Base-by-base conservation (phyloP, 2,113 vertebrate genomes). In the Thomomys bottae region DNA sequence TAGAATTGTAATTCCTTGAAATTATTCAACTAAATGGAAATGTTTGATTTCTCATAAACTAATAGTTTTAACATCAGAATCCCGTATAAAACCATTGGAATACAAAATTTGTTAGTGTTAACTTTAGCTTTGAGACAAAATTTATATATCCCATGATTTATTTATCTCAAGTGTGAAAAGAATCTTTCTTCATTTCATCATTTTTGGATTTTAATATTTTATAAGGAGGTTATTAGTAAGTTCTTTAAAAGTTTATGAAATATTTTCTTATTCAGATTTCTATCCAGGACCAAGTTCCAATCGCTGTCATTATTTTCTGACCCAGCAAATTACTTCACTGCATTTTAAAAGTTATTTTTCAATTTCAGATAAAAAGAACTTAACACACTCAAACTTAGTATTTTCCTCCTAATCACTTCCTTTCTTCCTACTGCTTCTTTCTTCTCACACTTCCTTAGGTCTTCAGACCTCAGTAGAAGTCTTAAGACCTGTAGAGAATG, bases 211-310 rank as follows among this genome's bases (percentile, higher is more conserved):
- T 78, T 36, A 71, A 28, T 72, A 70, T 63, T 87, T 81, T 61
- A 49, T 59, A 92, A 84, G 66, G 12, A 66, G 8, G 7, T 82
- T 86, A 87, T 18, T 26, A 79, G 2, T 87, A 40, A 49, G 7
- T 84, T 89, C 71, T n/a, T 28, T 73, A 91, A 89, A 75, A 86
- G 73, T 59, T 64, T 66, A 7, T 38, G 36, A 64, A 64, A 57
- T 78, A 11, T 76, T 81, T 45, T 88, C 45, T 72, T 68, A n/a
- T 67, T 87, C 42, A 76, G 9, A 75, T 89, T 79, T 89, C 54
- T 87, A 87, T 21, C 68, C 17, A 49, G 26, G 81, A 42, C 30
- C 24, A 87, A 82, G 28, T 64, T 86, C 59, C 49, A 84, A 89
- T 59, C 26, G n/a, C 82, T 73, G 32, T 17, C 7, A 67, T 54